Percentiles rank a stretch among this genome's conserved stretches.
These are phyloP conservation scores for Oryzias javanicus DNA, from an alignment of 2,113 vertebrate genomes.

Conservation along the genomic window DNA sequence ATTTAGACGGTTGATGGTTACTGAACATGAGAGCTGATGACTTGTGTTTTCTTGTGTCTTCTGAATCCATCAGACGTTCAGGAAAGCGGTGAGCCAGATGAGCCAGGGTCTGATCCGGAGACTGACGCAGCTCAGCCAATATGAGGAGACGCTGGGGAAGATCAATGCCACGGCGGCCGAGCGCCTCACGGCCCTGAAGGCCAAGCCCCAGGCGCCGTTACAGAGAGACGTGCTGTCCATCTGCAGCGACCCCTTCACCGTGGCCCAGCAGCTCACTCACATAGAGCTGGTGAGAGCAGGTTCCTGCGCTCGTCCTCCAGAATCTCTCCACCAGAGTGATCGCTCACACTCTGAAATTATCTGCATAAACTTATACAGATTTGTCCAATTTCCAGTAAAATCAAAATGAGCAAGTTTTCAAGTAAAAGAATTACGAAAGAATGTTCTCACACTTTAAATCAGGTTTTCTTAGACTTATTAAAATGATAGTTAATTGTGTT, in stretches of 20 bases:
- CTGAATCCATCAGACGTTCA: slow-evolving; percentile 75
- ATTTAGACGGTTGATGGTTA: slow-evolving; percentile 9
- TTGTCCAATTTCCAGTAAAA: too few relatives aligned
- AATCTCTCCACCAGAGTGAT: too few relatives aligned
- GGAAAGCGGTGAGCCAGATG: slow-evolving; percentile 87
- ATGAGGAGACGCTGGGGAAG: slow-evolving; percentile 89
- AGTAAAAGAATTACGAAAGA: too few relatives aligned
- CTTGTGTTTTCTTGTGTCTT: not conserved
- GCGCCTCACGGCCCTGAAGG: slow-evolving; percentile 81
- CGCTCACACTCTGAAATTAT: too few relatives aligned
- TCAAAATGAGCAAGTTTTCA: too few relatives aligned
- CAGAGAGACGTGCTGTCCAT: slow-evolving; percentile 87
- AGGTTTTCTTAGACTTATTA: too few relatives aligned
- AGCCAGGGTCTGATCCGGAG: slow-evolving; percentile 86
- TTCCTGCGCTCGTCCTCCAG: not conserved
- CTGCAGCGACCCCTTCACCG: slow-evolving; percentile 88
- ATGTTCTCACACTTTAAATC: too few relatives aligned
- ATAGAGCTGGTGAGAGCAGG: slow-evolving; percentile 86
- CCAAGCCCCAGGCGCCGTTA: slow-evolving; percentile 86
- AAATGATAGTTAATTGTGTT: too few relatives aligned
- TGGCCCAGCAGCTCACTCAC: slow-evolving; percentile 95
- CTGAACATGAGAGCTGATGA: not conserved
- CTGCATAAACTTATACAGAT: too few relatives aligned
- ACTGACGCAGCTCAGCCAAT: slow-evolving; percentile 85
- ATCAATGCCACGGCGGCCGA: slow-evolving; percentile 83